Conservation (phyloP, 2,797 vertebrate species). For the Phoxinus dragarum region DNA sequence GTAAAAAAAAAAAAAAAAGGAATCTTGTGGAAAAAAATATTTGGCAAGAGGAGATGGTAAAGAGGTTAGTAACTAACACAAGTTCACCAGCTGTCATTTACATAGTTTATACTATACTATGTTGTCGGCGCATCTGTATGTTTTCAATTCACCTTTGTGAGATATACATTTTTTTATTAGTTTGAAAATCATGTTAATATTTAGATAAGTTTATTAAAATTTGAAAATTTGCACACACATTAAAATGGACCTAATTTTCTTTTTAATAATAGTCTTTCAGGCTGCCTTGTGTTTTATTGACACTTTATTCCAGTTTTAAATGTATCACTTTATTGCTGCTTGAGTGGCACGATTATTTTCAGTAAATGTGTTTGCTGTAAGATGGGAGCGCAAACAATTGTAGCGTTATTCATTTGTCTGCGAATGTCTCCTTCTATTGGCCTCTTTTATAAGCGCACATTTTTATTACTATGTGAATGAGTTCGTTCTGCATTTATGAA, state of each 20-base stretch:
- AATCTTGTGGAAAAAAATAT: background rate
- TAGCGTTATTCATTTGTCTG: conserved; percentile 1
- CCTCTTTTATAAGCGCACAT: background rate
- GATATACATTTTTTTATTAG: background rate
- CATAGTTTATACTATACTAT: background rate
- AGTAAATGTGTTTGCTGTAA: background rate
- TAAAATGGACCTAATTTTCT: background rate
- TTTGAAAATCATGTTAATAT: conserved; percentile 19
- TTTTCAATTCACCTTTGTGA: background rate
- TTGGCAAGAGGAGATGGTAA: background rate
- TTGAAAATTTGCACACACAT: background rate
- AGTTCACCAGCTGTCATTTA: conserved; percentile 10
- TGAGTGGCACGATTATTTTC: background rate
- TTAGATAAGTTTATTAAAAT: background rate
- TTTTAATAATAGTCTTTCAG: background rate
- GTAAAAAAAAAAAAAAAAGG: background rate
- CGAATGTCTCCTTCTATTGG: conserved; percentile 28
- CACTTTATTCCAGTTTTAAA: background rate
- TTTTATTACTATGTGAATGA: background rate
- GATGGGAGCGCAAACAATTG: background rate
- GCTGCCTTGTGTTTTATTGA: conserved; percentile 3
- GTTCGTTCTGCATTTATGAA: background rate
- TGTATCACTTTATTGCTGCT: background rate
- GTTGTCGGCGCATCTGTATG: background rate
- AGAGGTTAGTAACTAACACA: background rate